These are phyloP conservation scores for Poecile montanus DNA, from an alignment of 2,797 vertebrate genomes.

Conservation along the genomic window DNA sequence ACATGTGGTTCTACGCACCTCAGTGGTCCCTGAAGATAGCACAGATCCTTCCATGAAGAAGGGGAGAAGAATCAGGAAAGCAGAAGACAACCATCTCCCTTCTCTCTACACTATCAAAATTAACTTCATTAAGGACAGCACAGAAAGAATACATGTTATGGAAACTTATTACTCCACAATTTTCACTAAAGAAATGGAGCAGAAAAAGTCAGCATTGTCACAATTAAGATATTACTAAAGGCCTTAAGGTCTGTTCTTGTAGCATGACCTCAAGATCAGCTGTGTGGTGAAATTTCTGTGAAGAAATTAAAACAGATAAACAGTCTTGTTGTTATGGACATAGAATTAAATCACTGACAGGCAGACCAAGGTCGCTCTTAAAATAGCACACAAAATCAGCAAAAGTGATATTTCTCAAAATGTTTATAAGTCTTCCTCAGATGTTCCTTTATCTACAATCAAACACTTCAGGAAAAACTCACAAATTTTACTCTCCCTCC, in stretches of 20 bases:
- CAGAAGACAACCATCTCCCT: background rate
- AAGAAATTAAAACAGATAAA: background rate
- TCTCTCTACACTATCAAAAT: background rate
- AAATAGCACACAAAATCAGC: background rate
- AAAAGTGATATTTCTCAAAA: background rate
- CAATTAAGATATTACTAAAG: background rate
- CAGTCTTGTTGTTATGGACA: background rate
- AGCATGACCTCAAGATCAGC: background rate
- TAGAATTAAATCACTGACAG: background rate
- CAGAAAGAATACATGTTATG: background rate
- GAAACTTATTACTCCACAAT: background rate
- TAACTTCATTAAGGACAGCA: background rate
- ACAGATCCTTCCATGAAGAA: background rate
- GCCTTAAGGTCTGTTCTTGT: background rate
- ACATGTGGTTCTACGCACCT: background rate
- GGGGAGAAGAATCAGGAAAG: background rate
- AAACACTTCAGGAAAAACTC: background rate
- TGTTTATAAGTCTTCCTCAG: background rate
- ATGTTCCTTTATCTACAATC: background rate
- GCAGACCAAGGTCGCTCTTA: background rate
- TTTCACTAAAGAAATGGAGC: background rate
- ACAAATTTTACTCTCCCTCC: rapidly evolving
- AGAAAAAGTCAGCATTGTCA: background rate
- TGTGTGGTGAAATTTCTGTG: background rate
- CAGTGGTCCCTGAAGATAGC: background rate